phyloP scores from a whole-genome alignment of 2,888 invertebrate genomes.

The Zaprionus lineosus region DNA sequence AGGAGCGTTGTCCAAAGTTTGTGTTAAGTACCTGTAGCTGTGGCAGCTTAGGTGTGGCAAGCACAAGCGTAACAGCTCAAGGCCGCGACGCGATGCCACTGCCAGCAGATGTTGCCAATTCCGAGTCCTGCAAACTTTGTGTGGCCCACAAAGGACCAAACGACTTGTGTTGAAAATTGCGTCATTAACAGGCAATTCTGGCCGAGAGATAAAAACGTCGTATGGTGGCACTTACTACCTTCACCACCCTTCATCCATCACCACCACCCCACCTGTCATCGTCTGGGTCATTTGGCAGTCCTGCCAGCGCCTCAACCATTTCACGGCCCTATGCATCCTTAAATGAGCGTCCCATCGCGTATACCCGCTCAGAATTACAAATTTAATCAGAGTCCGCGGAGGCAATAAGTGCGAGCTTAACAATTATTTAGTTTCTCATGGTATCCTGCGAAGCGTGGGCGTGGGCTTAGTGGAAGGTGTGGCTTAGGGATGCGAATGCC shows the following conservation, averaged over 20 bases:
- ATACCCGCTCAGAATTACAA: conserved; percentile 48
- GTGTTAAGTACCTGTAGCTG: conserved; percentile 25
- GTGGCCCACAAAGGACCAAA: too few species aligned
- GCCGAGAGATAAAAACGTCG: conserved; percentile 44
- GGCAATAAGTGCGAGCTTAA: conserved; percentile 32
- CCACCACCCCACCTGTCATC: neutral
- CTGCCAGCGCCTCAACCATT: conserved; percentile 45
- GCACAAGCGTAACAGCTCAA: conserved; percentile 1
- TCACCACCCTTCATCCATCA: neutral
- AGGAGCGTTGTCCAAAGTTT: conserved; percentile 21
- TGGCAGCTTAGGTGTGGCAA: conserved; percentile 13
- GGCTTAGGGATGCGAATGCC: neutral
- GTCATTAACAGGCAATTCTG: conserved; percentile 78
- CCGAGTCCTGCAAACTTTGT: conserved; percentile 21
- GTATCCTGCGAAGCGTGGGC: too few species aligned
- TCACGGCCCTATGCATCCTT: conserved; percentile 59
- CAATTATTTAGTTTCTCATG: conserved; percentile 40
- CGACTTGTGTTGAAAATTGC: conserved; percentile 65
- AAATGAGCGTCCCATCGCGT: conserved; percentile 51
- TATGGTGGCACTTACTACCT: neutral
- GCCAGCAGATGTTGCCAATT: conserved; percentile 31
- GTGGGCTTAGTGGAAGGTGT: neutral
- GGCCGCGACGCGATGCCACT: neutral
- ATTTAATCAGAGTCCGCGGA: conserved; percentile 54
- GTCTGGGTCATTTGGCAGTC: conserved; percentile 52